Percentiles rank a stretch among this genome's conserved stretches.
Conservation (phyloP, 1,140 invertebrate species). For the Holcopasites calliopsidis region DNA sequence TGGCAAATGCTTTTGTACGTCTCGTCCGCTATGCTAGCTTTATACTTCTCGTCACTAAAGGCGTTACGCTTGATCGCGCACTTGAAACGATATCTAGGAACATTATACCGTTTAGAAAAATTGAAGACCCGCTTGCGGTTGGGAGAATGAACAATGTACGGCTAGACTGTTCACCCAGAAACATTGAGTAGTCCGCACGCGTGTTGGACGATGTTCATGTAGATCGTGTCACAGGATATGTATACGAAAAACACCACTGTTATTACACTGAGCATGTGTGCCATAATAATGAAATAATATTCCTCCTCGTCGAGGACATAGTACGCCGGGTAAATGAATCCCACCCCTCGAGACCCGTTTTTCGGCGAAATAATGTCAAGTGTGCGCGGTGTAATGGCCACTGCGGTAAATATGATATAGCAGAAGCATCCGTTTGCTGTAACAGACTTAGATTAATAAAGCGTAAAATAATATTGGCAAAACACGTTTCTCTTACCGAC, state of each 20-base stretch:
- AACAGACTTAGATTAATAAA: no score
- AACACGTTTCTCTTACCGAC: background rate
- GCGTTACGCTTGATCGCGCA: background rate
- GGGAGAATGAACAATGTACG: no score
- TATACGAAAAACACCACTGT: background rate
- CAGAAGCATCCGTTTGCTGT: no score
- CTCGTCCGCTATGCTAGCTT: background rate
- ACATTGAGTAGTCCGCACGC: slow-evolving; percentile 1
- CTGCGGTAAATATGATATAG: background rate
- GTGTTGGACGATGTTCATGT: slow-evolving; percentile 7
- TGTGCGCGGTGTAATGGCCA: background rate
- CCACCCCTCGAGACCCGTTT: background rate
- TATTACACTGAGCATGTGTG: background rate
- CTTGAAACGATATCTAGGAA: background rate
- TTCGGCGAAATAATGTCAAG: background rate
- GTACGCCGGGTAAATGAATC: background rate
- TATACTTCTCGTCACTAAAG: no score
- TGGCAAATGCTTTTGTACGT: background rate
- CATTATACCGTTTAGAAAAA: no score
- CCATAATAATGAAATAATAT: background rate
- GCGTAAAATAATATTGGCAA: background rate
- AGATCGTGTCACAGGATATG: background rate
- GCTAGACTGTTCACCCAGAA: background rate
- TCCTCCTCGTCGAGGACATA: background rate
- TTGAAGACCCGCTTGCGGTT: no score